Conservation (phyloP, 2,797 vertebrate species). For the Alcedo atthis region DNA sequence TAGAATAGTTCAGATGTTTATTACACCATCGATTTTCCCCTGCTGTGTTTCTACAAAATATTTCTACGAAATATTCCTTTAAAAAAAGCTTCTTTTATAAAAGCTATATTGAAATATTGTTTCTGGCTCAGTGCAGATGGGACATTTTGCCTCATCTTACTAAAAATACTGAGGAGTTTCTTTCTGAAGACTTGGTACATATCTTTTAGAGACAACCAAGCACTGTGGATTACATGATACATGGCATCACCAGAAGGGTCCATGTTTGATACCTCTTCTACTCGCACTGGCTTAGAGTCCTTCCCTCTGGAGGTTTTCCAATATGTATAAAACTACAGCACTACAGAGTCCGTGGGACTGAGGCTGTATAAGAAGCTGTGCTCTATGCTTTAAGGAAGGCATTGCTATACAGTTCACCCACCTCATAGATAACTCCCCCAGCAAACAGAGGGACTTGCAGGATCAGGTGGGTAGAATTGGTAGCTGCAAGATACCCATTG, state of each 20-base stretch:
- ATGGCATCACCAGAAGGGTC: not conserved
- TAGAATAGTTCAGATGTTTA: constrained; percentile 2
- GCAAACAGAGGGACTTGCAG: constrained; percentile 78
- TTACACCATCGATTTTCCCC: not conserved
- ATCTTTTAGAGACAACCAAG: not conserved
- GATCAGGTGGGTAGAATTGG: constrained; percentile 72
- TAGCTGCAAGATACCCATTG: constrained; percentile 75
- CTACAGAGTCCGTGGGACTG: not conserved
- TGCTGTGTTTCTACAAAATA: not conserved
- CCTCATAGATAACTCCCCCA: constrained; percentile 76
- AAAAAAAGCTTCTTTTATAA: constrained; percentile 45
- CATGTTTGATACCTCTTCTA: not conserved
- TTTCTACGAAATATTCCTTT: constrained; percentile 16
- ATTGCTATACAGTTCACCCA: not conserved
- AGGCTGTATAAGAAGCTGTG: not conserved
- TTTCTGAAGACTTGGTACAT: constrained; percentile 17
- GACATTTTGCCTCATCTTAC: constrained; percentile 47
- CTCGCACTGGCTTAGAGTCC: not conserved
- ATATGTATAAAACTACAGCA: not conserved
- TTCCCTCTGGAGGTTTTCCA: not conserved
- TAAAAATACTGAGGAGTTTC: constrained; percentile 23
- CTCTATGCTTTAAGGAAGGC: not conserved
- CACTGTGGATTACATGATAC: not conserved
- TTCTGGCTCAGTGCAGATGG: constrained; percentile 27
- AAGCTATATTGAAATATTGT: constrained; percentile 21